A percentile compares a stretch with the other conserved stretches of the same genome.
phyloP scores from a whole-genome alignment of 2,797 vertebrate species.

The Crenuchus spilurus region DNA sequence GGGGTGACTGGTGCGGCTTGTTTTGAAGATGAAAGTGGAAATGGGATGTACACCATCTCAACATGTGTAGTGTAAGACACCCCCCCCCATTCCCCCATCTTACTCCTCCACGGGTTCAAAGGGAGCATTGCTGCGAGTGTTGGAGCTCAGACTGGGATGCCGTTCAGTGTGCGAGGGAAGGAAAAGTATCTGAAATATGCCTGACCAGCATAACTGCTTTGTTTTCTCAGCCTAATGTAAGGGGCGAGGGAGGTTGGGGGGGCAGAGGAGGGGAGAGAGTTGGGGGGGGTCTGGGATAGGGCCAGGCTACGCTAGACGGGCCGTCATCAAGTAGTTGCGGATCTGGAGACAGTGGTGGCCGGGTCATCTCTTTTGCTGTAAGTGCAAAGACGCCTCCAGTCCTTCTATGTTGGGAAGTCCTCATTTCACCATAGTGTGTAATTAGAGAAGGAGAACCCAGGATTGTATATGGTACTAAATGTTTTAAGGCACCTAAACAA shows the following conservation, averaged over 20 bases:
- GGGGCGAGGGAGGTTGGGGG: conserved; percentile 19
- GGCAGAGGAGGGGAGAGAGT: neutral
- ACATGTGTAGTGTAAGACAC: conserved; percentile 2
- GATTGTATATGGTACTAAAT: no score
- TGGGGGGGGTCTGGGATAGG: no score
- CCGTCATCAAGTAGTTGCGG: conserved; percentile 69
- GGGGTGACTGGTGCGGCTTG: neutral
- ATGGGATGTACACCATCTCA: conserved; percentile 43
- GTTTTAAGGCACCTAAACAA: no score
- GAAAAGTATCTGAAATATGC: conserved; percentile 46
- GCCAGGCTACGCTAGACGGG: conserved; percentile 63
- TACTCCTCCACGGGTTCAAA: conserved; percentile 26
- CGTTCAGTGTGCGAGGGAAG: conserved; percentile 39
- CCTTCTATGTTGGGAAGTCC: conserved; percentile 60
- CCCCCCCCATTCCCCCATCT: neutral
- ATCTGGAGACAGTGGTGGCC: conserved; percentile 68
- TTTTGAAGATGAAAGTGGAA: conserved; percentile 37
- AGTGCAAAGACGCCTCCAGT: conserved; percentile 70
- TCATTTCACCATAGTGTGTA: neutral
- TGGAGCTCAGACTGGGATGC: conserved; percentile 12
- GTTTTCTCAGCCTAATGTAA: conserved; percentile 50
- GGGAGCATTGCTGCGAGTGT: conserved; percentile 13
- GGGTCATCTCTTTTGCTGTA: conserved; percentile 61
- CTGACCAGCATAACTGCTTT: conserved; percentile 41
- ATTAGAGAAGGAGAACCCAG: neutral